Percentiles rank a stretch among this genome's conserved stretches.
Conservation (phyloP, 2,797 vertebrate species). For the Chiloscyllium punctatum region DNA sequence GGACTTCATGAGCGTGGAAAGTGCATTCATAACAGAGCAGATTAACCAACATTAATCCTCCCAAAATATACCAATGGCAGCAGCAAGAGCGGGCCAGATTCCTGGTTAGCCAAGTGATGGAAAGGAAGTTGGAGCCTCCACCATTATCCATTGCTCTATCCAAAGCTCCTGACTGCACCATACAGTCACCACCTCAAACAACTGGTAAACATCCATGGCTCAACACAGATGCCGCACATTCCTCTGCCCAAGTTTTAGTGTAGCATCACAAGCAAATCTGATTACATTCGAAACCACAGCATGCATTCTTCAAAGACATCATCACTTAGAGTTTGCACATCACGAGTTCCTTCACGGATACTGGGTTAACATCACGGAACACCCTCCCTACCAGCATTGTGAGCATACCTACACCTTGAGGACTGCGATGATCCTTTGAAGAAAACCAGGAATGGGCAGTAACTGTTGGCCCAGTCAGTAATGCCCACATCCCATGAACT, state of each 20-base stretch:
- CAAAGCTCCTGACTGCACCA: background rate
- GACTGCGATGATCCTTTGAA: too few relatives aligned
- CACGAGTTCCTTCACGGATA: too few relatives aligned
- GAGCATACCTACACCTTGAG: too few relatives aligned
- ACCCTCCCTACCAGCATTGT: too few relatives aligned
- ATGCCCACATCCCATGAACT: too few relatives aligned
- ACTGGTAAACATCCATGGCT: background rate
- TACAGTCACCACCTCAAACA: background rate
- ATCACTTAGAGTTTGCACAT: too few relatives aligned
- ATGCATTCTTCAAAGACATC: background rate
- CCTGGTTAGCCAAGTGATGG: background rate
- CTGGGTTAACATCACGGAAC: too few relatives aligned
- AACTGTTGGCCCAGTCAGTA: too few relatives aligned
- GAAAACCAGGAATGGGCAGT: background rate
- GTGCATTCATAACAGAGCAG: background rate
- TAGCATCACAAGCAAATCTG: background rate
- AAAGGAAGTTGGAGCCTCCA: background rate
- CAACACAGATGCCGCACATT: background rate
- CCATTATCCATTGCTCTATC: background rate
- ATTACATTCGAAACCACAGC: background rate
- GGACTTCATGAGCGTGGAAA: too few relatives aligned
- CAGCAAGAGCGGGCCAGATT: background rate
- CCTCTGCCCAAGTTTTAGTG: background rate
- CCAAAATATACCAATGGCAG: background rate
- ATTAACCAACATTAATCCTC: too few relatives aligned